Evolutionary conservation across 53 echinoderm and acorn worm genomes (phyloP).

Genomic region (Antedon mediterranea): DNA sequence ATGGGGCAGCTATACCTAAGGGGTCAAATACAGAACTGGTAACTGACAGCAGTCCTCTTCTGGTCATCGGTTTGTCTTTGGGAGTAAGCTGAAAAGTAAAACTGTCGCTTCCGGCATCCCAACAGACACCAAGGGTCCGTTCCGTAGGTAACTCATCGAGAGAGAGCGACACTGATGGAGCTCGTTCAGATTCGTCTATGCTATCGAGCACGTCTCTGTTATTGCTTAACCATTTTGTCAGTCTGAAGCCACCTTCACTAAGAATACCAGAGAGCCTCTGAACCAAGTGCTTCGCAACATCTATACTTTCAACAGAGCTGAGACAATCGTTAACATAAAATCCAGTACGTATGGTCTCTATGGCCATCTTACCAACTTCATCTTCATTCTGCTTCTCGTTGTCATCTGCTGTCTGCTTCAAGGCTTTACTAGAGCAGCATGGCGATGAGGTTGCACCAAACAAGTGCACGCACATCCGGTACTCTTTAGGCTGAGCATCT

Average conservation of each 20-base stretch:
- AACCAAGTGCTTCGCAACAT: background rate
- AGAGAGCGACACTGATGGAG: conserved; percentile 1
- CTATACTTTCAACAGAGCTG: background rate
- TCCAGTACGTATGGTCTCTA: conserved; percentile 8
- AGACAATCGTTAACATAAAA: conserved; percentile 19
- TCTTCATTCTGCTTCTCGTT: background rate
- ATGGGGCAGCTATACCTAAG: too few relatives aligned
- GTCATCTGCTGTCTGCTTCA: conserved; percentile 17
- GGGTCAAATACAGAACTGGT: too few relatives aligned
- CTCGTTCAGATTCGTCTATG: conserved; percentile 4
- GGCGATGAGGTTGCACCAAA: conserved; percentile 14
- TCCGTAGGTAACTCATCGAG: background rate
- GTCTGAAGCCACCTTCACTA: conserved; percentile 2
- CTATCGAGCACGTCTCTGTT: background rate
- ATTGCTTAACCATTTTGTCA: background rate
- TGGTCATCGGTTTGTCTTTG: too few relatives aligned
- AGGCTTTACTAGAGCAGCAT: conserved; percentile 14
- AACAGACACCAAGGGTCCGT: too few relatives aligned
- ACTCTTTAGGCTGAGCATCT: conserved; percentile 4
- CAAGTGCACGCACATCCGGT: conserved; percentile 2
- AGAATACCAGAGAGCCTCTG: conserved; percentile 7
- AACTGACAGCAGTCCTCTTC: too few relatives aligned
- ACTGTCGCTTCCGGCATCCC: too few relatives aligned
- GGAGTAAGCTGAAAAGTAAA: too few relatives aligned
- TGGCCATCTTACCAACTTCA: background rate